Base-by-base conservation (phyloP, 2,888 invertebrate species). In the Pseudococcus viburni region DNA sequence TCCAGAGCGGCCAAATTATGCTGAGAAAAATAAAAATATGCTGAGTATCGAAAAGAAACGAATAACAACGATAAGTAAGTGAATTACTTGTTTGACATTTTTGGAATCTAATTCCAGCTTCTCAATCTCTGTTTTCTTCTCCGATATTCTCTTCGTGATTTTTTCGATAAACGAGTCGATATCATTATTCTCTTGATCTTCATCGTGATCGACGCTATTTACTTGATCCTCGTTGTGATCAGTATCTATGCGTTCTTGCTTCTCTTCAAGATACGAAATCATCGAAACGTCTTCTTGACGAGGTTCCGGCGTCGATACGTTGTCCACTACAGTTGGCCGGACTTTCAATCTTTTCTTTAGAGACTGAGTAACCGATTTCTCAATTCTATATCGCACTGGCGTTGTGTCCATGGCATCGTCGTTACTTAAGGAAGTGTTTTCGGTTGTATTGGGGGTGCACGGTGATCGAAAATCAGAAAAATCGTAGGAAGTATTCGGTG, bases 81-180 rank as follows among this genome's bases (percentile, higher is more conserved):
- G 68, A 68, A 68, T n/a, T 51, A 89, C 89, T 89, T 89, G 88
- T 84, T 89, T 85, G 26, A 73, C 87, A 68, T 89, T 89, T 68
- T 84, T 84, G 15, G 86, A 64, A 46, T 86, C 84, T n/a, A 83
- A 85, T 11, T 85, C 80, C 1, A 89, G 55, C 0, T 80, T 46
- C 48, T 86, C 46, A 46, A 89, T 86, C 42, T 89, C 22, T 11
- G 9, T 17, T 22, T 68, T 83, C 85, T 89, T 89, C 2, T 84
- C 33, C 15, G 42, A 5, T 86, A 89, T 33, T 46, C n/a, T 55
- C 26, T 17, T 33, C 64, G 42, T 46, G 3, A 51, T 84, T 19
- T 33, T 22, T 15, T 42, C 19, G 11, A 84, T 88, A 19, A 46
- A 22, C 12, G 12, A 2, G 12, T 48, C 48, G 1, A 46, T 64